A percentile compares a stretch with the other conserved stretches of the same genome.
These are phyloP conservation scores for Aphodius granarius DNA, from an alignment of 2,888 invertebrate genomes.

Conservation along the genomic window DNA sequence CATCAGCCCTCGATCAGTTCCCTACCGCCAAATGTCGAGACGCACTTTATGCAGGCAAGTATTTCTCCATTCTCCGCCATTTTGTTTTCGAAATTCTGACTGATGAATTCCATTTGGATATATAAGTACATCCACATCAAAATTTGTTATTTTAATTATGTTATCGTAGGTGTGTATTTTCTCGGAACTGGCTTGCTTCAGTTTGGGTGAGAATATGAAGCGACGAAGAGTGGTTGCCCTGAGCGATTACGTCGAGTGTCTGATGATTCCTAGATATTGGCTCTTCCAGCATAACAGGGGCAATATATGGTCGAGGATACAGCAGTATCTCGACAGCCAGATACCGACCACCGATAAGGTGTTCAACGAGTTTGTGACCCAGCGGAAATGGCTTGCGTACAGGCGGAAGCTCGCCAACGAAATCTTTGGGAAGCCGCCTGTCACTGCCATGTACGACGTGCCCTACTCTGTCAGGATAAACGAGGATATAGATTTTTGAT, in stretches of 20 bases:
- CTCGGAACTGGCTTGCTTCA: slow-evolving; percentile 66
- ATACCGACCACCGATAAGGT: slow-evolving; percentile 62
- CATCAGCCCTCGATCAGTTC: background rate
- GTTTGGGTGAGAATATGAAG: slow-evolving; percentile 68
- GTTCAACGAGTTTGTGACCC: slow-evolving; percentile 59
- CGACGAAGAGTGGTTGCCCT: slow-evolving; percentile 62
- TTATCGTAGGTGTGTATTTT: slow-evolving; percentile 57
- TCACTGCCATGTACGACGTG: slow-evolving; percentile 29
- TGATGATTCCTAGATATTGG: slow-evolving; percentile 72
- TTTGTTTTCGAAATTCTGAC: background rate
- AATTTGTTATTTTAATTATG: background rate
- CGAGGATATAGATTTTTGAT: slow-evolving; percentile 24
- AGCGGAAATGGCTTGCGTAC: slow-evolving; percentile 61
- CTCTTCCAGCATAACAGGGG: slow-evolving; percentile 66
- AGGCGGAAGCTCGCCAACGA: slow-evolving; percentile 57
- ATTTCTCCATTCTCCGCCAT: background rate
- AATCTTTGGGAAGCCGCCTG: slow-evolving; percentile 50
- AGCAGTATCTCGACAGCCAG: slow-evolving; percentile 61
- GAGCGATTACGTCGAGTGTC: slow-evolving; percentile 62
- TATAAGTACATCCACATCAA: background rate
- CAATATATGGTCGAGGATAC: slow-evolving; percentile 64
- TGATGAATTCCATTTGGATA: background rate
- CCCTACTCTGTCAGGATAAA: slow-evolving; percentile 34
- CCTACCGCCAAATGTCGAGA: slow-evolving; percentile 39
- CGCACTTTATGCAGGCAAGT: slow-evolving; percentile 53